phyloP scores from a whole-genome alignment of 2,888 invertebrate species.

The Troilus luridus region DNA sequence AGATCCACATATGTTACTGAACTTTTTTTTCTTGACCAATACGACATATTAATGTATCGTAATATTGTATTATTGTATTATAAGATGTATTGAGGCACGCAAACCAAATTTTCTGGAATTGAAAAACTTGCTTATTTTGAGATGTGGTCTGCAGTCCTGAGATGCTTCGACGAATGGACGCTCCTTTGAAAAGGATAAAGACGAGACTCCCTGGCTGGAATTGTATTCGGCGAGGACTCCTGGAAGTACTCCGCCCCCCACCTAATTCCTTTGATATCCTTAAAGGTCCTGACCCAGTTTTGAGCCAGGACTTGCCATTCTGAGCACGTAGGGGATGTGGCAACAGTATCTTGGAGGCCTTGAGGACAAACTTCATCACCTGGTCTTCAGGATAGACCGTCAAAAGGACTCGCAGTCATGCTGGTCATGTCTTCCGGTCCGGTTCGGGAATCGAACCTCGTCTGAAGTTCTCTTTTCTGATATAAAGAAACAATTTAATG shows the following conservation, averaged over 20 bases:
- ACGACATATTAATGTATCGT: too few species aligned
- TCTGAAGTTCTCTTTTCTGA: neutral
- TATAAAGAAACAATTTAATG: neutral
- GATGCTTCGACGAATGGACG: too few species aligned
- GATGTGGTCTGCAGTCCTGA: too few species aligned
- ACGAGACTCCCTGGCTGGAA: neutral
- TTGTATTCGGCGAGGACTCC: neutral
- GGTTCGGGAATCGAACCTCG: neutral
- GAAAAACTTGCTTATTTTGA: too few species aligned
- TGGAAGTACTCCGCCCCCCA: neutral
- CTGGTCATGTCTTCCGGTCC: neutral
- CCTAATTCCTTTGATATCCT: slow-evolving; percentile 11
- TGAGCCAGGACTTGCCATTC: neutral
- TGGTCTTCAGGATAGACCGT: neutral
- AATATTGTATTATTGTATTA: too few species aligned
- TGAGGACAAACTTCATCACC: neutral
- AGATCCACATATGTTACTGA: too few species aligned
- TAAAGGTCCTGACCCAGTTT: slow-evolving; percentile 18
- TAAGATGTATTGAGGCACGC: too few species aligned
- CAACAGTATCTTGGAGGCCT: neutral
- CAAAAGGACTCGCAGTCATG: neutral
- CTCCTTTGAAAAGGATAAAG: neutral
- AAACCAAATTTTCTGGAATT: too few species aligned
- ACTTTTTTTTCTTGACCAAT: too few species aligned
- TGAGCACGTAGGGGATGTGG: neutral